These are phyloP conservation scores for Xyrichtys novacula DNA, from an alignment of 2,797 vertebrate genomes.

Conservation along the genomic window DNA sequence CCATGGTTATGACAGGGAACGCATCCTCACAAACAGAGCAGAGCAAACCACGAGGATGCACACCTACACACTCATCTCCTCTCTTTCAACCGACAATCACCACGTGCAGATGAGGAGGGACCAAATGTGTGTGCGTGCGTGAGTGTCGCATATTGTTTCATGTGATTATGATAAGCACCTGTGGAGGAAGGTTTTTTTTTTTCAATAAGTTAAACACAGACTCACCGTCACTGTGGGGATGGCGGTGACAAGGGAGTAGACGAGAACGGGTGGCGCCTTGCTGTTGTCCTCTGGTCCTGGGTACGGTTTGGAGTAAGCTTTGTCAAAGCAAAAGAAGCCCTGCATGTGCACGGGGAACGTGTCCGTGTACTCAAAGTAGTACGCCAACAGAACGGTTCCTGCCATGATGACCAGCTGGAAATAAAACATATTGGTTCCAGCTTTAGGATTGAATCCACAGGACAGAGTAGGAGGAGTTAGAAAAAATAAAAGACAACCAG, in stretches of 20 bases:
- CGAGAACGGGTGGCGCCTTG: slow-evolving; percentile 90
- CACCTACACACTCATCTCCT: slow-evolving; percentile 69
- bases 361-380: slow-evolving; percentile 95
- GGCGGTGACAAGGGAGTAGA: slow-evolving; percentile 91
- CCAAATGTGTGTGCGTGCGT: slow-evolving; percentile 6
- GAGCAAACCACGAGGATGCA: slow-evolving; percentile 75
- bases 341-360: slow-evolving; percentile 93
- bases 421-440: slow-evolving; percentile 82
- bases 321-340: slow-evolving; percentile 95
- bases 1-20: slow-evolving; percentile 77
- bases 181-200: slow-evolving; percentile 41
- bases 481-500: slow-evolving; percentile 37
- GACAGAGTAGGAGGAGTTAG: slow-evolving; percentile 45
- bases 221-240: slow-evolving; percentile 92
- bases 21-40: slow-evolving; percentile 72
- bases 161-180: slow-evolving; percentile 47
- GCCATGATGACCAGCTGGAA: slow-evolving; percentile 93
- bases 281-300: slow-evolving; percentile 92
- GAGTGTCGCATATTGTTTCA: background rate
- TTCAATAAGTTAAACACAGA: slow-evolving; percentile 50
- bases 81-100: slow-evolving; percentile 60
- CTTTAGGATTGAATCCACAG: slow-evolving; percentile 65
- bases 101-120: slow-evolving; percentile 65
- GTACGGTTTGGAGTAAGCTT: slow-evolving; percentile 90
- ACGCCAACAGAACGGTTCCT: slow-evolving; percentile 90